A percentile compares a stretch with the other conserved stretches of the same genome.
These are phyloP conservation scores for Dryobotodes eremita DNA, from an alignment of 2,888 invertebrate species.

Conservation along the genomic window DNA sequence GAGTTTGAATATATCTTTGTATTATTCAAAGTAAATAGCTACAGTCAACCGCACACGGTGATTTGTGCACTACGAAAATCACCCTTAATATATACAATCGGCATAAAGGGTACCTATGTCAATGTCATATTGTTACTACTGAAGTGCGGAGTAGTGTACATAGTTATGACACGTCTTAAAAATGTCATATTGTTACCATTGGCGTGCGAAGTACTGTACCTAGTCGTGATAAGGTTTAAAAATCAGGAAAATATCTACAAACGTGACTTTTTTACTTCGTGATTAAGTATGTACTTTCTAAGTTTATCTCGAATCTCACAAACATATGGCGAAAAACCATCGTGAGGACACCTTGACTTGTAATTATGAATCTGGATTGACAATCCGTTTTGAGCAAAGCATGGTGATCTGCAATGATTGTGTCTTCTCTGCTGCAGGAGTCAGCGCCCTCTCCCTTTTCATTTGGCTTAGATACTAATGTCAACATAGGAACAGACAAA, in stretches of 20 bases:
- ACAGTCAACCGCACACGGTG: background rate
- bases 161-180: too few relatives aligned
- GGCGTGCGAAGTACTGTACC: background rate
- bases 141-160: background rate
- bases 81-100: too few relatives aligned
- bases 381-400: background rate
- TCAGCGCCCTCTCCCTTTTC: too few relatives aligned
- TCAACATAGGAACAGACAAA: too few relatives aligned
- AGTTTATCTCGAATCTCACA: too few relatives aligned
- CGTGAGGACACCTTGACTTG: background rate
- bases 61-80: background rate
- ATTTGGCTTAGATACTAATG: too few relatives aligned
- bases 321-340: background rate
- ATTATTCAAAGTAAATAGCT: background rate
- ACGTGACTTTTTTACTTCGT: background rate
- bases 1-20: background rate
- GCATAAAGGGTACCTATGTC: too few relatives aligned
- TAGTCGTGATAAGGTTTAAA: background rate
- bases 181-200: background rate
- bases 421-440: too few relatives aligned
- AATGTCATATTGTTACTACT: background rate
- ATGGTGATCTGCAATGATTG: background rate
- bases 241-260: background rate
- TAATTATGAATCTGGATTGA: background rate
- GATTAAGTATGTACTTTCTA: background rate